A percentile compares a stretch with the other conserved stretches of the same genome.
These are phyloP conservation scores for Etia nguti DNA, from an alignment of 2,113 vertebrate species.

Conservation along the genomic window DNA sequence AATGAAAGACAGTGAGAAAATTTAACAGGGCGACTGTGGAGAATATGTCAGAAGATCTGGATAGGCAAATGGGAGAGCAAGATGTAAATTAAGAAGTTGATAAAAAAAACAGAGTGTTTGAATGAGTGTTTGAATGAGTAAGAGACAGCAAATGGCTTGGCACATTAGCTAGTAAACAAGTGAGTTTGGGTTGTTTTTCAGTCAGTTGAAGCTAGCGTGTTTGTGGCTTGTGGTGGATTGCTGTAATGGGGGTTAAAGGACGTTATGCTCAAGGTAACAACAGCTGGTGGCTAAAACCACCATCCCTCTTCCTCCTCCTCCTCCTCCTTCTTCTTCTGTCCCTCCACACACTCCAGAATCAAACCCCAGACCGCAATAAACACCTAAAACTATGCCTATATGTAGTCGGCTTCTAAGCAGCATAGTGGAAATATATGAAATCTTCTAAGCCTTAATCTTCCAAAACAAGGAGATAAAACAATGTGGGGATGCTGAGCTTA, in stretches of 20 bases:
- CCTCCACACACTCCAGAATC: slow-evolving; percentile 50
- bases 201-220: slow-evolving; percentile 59
- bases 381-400: slow-evolving; percentile 40
- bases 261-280: slow-evolving; percentile 71
- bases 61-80: neutral
- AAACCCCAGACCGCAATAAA: slow-evolving; percentile 69
- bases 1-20: slow-evolving; percentile 39
- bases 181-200: slow-evolving; percentile 66
- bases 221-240: slow-evolving; percentile 64
- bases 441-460: slow-evolving; percentile 10
- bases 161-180: slow-evolving; percentile 75
- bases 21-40: neutral
- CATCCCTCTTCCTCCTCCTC: slow-evolving; percentile 57
- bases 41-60: neutral
- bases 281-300: slow-evolving; percentile 68
- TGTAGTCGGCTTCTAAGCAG: neutral
- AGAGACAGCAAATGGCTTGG: slow-evolving; percentile 22
- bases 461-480: neutral
- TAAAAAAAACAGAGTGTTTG: neutral
- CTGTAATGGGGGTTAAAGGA: slow-evolving; percentile 65
- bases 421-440: slow-evolving; percentile 16
- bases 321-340: slow-evolving; percentile 35
- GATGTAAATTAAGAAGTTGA: neutral
- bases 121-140: slow-evolving; percentile 1
- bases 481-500: neutral